Evolutionary conservation across 2,113 vertebrate species (phyloP), one percentile per base, ranked within the genome.

Genomic region (Aphyosemion australe): DNA sequence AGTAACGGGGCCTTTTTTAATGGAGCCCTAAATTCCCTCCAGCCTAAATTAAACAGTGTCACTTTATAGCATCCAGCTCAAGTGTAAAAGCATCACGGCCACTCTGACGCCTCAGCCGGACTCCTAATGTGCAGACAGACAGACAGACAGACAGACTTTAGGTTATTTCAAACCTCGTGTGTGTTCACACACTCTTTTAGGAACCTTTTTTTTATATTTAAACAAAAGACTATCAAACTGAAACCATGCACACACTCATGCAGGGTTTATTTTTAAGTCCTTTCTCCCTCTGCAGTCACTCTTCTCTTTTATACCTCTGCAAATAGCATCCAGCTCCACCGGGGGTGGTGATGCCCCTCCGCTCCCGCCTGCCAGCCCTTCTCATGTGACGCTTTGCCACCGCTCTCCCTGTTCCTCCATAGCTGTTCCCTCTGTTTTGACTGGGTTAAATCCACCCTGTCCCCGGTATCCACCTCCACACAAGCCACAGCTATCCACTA

Each of bases 31-130:
- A 86, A 85, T 83, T 75, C 79, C 72, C 55, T 57, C 63, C 32
- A 76, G 70, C 79, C 78, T 86, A 91, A 82, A 88, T 90, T 87
- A 87, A 90, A 84, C 84, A 62, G 69, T 87, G 87, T 88, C 78
- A 89, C 81, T 80, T 86, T 84, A 89, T 86, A 83, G 74, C 83
- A 72, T 61, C 48, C 66, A 79, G 86, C 64, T 74, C 70, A 83
- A 52, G 89, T 76, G 84, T 83, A 83, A 90, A 90, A 88, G 83
- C 87, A 87, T 84, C 80, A 55, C 45, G 72, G 82, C 79, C 80
- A 69, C 80, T 53, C 73, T 85, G 86, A 88, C 85, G 82, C 83
- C 87, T 65, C 58, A 16, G 69, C 88, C 12, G 61, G 26, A 82
- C 84, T 65, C 1, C 45, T 37, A 49, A 70, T 71, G 20, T 61